Evolutionary conservation across 2,888 invertebrate genomes (phyloP), one percentile per base, ranked within the genome.

Genomic region (Lapara coniferarum): DNA sequence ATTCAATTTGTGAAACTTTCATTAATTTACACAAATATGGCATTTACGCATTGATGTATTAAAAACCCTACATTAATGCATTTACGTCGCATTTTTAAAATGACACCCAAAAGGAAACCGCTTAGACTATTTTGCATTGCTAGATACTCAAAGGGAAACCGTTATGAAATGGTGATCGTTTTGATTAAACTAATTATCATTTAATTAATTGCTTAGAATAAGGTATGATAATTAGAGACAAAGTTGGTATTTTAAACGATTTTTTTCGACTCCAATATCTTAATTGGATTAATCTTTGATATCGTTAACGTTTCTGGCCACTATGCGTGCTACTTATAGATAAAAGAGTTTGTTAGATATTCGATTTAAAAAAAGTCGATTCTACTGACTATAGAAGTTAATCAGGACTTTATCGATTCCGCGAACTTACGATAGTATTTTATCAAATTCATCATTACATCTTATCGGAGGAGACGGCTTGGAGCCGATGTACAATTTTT

Each of bases 371-470:
- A 16, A 59, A 49, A 46, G 49, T 49, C 19, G 49, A 63, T 63
- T 19, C 19, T 53, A 16, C 14, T 6, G 0, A 37, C 10, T 19
- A 59, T 25, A 30, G 25, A 19, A 55, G 57, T 44, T 16, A 59
- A 59, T 59, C 46, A 5, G 44, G 46, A 10, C 53, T 55, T 49
- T 63, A 49, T 63, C 63, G 63, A 63, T 63, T 63, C 63, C 13
- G 4, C 19, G 63, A 57, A 57, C 14, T 55, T 10, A 10, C 19
- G 52, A 16, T 16, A 53, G n/a, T 53, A 53, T 53, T 53, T 55
- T 53, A 53, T 52, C 52, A n/a, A 53, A 16, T 55, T 55, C 10
- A 19, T 55, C 16, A 52, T 14, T 16, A 5, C 19, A 19, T 10
- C 0, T 19, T 10, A 19, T 46, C 16, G 46, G 10, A 25, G 56